These are phyloP conservation scores for Cossypha niveicapilla DNA, from an alignment of 2,797 vertebrate species.

Conservation along the genomic window DNA sequence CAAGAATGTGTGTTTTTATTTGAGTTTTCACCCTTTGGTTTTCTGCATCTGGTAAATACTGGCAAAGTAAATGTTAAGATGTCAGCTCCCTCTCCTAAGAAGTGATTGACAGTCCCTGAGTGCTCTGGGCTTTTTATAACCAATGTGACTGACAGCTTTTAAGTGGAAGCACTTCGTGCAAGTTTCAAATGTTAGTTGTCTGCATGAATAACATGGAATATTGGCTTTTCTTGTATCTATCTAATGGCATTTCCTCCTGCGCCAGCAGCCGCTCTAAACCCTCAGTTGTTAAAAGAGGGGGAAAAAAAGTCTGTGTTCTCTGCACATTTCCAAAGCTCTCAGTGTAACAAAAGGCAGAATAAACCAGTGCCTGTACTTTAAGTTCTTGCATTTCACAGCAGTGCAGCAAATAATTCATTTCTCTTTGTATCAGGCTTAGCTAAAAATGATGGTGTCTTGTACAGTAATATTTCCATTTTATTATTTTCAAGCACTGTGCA, in stretches of 20 bases:
- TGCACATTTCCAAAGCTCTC: conserved; percentile 5
- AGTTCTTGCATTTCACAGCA: conserved; percentile 21
- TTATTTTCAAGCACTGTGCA: not conserved
- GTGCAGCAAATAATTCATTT: not conserved
- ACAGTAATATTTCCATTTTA: not conserved
- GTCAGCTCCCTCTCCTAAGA: conserved; percentile 52
- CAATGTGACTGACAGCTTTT: conserved; percentile 68
- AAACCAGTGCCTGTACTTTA: not conserved
- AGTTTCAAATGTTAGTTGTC: conserved; percentile 58
- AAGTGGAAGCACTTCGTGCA: conserved; percentile 46
- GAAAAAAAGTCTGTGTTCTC: not conserved
- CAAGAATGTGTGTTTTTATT: conserved; percentile 39
- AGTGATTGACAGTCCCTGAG: conserved; percentile 72
- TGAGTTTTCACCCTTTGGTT: conserved; percentile 49
- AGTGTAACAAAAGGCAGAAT: conserved; percentile 32
- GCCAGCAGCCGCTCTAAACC: conserved; percentile 3
- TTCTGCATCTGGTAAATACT: conserved; percentile 52
- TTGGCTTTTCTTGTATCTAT: conserved; percentile 48
- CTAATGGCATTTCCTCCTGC: conserved; percentile 59
- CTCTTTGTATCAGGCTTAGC: not conserved
- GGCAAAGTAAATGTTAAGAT: conserved; percentile 67
- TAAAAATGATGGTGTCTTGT: not conserved
- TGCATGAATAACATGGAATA: conserved; percentile 48
- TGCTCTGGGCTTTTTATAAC: conserved; percentile 67
- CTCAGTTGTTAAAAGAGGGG: not conserved